Evolutionary conservation across 2,888 invertebrate genomes (phyloP).

Genomic region (Bombylius discolor): DNA sequence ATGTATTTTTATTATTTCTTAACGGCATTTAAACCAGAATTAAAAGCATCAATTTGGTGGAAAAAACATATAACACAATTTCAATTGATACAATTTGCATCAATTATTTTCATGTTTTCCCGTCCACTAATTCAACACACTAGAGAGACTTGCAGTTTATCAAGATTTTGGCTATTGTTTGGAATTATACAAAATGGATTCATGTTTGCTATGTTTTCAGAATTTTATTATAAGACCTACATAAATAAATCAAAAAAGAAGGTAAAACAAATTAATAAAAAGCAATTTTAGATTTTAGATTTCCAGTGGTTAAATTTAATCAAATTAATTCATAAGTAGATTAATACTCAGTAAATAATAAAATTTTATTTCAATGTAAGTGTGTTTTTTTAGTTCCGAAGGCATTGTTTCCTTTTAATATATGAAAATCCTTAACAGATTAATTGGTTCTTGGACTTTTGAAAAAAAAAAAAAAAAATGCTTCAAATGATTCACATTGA

Average conservation of each 20-base stretch:
- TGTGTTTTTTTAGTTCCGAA: no score
- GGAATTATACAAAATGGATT: conserved; percentile 52
- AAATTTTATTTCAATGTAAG: no score
- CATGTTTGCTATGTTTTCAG: conserved; percentile 50
- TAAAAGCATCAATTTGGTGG: conserved; percentile 64
- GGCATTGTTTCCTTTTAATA: no score
- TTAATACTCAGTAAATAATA: no score
- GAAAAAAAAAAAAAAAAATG: no score
- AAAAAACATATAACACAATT: conserved; percentile 75
- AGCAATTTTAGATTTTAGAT: no score
- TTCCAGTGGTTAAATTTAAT: no score
- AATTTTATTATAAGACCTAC: conserved; percentile 55
- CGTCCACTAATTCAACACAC: conserved; percentile 31
- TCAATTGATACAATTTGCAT: conserved; percentile 63
- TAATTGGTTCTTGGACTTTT: no score
- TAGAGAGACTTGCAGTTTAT: conserved; percentile 43
- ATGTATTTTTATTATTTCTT: conserved; percentile 77
- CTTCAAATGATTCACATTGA: no score
- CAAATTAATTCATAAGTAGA: no score
- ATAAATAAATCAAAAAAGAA: conserved; percentile 26
- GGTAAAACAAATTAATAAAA: no score
- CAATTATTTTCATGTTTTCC: conserved; percentile 45
- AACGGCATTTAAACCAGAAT: conserved; percentile 55
- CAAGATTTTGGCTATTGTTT: conserved; percentile 41
- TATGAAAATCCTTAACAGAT: no score